Percentiles rank a stretch among this genome's conserved stretches.
These are phyloP conservation scores for Ormyrus thymus DNA, from an alignment of 2,888 invertebrate genomes.

Conservation along the genomic window DNA sequence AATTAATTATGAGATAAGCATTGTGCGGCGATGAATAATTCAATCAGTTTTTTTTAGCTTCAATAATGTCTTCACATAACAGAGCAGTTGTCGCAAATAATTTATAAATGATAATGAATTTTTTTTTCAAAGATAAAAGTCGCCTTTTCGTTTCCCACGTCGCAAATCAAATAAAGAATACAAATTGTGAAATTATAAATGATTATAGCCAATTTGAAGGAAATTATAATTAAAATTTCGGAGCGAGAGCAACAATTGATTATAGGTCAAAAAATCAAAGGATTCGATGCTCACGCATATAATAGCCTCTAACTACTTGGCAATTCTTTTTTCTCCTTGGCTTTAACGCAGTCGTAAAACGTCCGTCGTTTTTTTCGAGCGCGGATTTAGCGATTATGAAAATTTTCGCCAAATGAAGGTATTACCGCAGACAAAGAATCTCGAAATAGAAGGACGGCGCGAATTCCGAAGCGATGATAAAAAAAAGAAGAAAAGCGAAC, in stretches of 20 bases:
- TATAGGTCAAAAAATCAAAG: constrained; percentile 20
- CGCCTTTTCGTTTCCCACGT: no score
- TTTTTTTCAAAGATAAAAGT: no score
- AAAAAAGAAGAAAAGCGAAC: constrained; percentile 5
- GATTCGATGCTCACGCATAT: background rate
- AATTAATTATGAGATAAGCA: no score
- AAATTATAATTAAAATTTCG: background rate
- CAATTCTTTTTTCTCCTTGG: background rate
- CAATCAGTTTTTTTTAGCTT: no score
- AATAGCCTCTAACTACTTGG: background rate
- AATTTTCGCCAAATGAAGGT: constrained; percentile 37
- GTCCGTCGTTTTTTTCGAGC: background rate
- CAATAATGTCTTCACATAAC: no score
- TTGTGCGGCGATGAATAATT: no score
- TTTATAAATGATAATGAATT: background rate
- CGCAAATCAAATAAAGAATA: background rate
- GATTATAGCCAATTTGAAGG: background rate
- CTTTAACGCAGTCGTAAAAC: constrained; percentile 20
- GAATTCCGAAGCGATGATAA: constrained; percentile 37
- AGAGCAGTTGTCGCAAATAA: background rate
- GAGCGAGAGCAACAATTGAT: background rate
- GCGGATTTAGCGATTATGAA: constrained; percentile 25
- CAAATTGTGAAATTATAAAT: background rate
- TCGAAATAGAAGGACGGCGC: background rate
- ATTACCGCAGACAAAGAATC: background rate